Evolutionary conservation across 92 coral and sea anemone genomes (phyloP).

Genomic region (Pocillopora meandrina): DNA sequence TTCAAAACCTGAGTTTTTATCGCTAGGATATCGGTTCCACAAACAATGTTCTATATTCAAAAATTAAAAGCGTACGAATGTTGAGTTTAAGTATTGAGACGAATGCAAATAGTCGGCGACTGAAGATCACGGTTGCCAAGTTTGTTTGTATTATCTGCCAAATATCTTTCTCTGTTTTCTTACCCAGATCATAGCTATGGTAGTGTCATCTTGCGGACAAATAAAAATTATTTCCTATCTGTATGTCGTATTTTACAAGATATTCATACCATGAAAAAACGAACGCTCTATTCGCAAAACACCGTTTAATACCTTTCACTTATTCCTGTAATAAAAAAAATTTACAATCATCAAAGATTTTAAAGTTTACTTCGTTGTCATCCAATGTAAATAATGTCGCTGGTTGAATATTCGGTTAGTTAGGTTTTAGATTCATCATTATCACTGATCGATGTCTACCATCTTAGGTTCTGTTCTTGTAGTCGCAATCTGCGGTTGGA

Average conservation of each 20-base stretch:
- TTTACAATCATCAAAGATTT: background rate
- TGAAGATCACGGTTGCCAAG: background rate
- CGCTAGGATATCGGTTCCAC: background rate
- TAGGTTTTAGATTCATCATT: slow-evolving; percentile 6
- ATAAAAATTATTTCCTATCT: background rate
- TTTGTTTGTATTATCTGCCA: slow-evolving; percentile 4
- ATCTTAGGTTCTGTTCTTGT: background rate
- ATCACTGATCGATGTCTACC: background rate
- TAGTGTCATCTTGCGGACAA: background rate
- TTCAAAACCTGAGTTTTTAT: background rate
- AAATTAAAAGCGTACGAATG: background rate
- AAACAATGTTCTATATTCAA: background rate
- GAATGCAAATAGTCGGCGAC: background rate
- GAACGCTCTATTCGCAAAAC: background rate
- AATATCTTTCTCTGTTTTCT: background rate
- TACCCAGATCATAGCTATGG: background rate
- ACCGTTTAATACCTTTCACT: too few relatives aligned
- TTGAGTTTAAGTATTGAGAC: background rate
- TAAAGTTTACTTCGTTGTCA: background rate
- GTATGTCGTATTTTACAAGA: background rate
- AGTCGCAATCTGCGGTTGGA: background rate
- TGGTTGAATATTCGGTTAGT: background rate
- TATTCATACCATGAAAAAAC: background rate
- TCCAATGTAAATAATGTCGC: background rate
- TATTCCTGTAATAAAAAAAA: too few relatives aligned